Evolutionary conservation across 2,113 vertebrate genomes (phyloP).

Genomic region (Saccopteryx leptura): DNA sequence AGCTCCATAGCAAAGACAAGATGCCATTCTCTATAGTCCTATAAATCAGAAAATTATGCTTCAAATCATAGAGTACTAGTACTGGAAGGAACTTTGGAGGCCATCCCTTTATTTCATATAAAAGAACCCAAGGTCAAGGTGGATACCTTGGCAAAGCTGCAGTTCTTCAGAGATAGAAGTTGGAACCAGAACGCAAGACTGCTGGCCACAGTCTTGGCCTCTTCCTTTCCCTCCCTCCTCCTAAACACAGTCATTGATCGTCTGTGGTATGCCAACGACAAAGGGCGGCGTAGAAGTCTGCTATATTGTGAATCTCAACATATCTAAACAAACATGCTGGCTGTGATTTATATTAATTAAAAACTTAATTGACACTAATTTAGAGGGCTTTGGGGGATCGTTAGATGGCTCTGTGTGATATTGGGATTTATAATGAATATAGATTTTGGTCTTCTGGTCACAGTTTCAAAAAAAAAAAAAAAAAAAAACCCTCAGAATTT

Average conservation of each 20-base stretch:
- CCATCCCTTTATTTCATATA: constrained; percentile 36
- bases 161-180: not conserved
- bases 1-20: constrained; percentile 9
- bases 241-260: too few relatives aligned
- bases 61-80: not conserved
- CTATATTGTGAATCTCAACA: not conserved
- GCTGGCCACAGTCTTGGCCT: not conserved
- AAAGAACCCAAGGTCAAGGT: constrained; percentile 24
- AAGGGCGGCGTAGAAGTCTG: not conserved
- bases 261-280: not conserved
- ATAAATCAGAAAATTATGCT: not conserved
- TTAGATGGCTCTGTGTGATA: not conserved
- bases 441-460: not conserved
- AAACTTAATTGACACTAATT: not conserved
- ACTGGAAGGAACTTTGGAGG: not conserved
- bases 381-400: not conserved
- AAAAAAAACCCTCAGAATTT: not conserved
- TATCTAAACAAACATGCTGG: not conserved
- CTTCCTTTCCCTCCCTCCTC: not conserved
- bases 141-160: not conserved
- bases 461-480: not conserved
- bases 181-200: not conserved
- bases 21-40: not conserved
- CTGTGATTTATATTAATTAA: not conserved
- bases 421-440: not conserved